Evolutionary conservation across 2,888 invertebrate species (phyloP), one percentile per base, ranked within the genome.

Genomic region (Eulithis testata): DNA sequence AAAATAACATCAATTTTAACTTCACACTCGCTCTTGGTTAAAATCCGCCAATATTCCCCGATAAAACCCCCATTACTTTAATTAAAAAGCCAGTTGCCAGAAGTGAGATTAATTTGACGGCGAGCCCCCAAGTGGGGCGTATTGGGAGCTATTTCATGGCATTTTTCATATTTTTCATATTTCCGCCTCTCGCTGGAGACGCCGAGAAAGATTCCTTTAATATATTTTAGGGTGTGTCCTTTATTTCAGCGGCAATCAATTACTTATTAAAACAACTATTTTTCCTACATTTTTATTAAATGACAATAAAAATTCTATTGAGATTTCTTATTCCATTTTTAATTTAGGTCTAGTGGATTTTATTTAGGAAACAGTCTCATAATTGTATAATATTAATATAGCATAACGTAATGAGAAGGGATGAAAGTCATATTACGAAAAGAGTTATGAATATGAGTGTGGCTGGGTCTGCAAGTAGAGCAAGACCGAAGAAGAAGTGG

Each of bases 171-270:
- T 71, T 68, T 71, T 64, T 65, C 63, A 66, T 60, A 60, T 63
- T 60, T 60, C 60, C 36, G 11, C 14, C 64, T 54, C 21, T 49
- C 58, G 40, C 36, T 44, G 3, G 50, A 45, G 55, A 55, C 45
- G 56, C 27, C 64, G 60, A 49, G 50, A 67, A 57, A 69, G 58
- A 76, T 79, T 72, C 76, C 72, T 71, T 66, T 67, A 77, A 78
- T 77, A 76, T 66, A 72, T 66, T 63, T 63, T 62, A 63, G 53
- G 58, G 8, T 61, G 45, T 40, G 73, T 56, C 11, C 31, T 37
- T 31, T 27, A 11, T 72, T 14, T 50, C 27, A 50, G 5, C 9
- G 40, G 6, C 2, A 11, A 40, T 8, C 5, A 9, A 40, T 40
- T 40, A 8, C 8, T 31, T 21, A 21, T 21, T 21, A 21, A 21